A percentile compares a stretch with the other conserved stretches of the same genome.
Evolutionary conservation across 2,888 invertebrate species (phyloP).

Genomic region (Lochmaea crataegi): DNA sequence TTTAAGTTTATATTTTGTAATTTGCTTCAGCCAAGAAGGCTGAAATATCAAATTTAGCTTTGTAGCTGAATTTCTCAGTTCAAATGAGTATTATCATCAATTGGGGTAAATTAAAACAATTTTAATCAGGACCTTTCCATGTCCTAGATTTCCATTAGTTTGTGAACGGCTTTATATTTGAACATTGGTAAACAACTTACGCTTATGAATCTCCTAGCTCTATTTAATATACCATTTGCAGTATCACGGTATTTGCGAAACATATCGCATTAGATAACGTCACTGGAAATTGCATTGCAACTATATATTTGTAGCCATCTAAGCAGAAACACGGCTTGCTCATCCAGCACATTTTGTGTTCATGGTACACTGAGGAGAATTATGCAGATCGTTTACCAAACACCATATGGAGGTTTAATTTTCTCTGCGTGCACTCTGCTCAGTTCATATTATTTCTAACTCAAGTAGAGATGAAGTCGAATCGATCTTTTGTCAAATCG

Average conservation of each 20-base stretch:
- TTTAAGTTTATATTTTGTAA: no score
- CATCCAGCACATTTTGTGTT: conserved; percentile 31
- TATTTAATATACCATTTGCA: conserved; percentile 27
- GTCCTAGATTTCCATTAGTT: no score
- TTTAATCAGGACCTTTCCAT: no score
- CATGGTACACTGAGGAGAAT: conserved; percentile 33
- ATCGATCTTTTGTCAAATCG: no score
- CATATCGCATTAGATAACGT: conserved; percentile 12
- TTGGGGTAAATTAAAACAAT: no score
- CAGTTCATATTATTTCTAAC: no score
- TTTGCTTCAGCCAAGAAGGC: no score
- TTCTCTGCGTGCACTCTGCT: no score
- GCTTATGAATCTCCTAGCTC: background rate
- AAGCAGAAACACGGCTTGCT: conserved; percentile 20
- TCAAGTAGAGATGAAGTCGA: no score
- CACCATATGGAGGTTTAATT: conserved; percentile 24
- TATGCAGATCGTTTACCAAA: conserved; percentile 40
- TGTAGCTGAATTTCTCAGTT: no score
- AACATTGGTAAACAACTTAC: background rate
- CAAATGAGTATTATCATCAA: no score
- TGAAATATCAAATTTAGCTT: no score
- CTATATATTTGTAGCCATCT: conserved; percentile 10
- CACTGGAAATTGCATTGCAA: conserved; percentile 1
- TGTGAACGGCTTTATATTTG: background rate
- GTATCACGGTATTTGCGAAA: conserved; percentile 10